phyloP scores from a whole-genome alignment of 2,113 vertebrate species.

The Australoheros scitulus region DNA sequence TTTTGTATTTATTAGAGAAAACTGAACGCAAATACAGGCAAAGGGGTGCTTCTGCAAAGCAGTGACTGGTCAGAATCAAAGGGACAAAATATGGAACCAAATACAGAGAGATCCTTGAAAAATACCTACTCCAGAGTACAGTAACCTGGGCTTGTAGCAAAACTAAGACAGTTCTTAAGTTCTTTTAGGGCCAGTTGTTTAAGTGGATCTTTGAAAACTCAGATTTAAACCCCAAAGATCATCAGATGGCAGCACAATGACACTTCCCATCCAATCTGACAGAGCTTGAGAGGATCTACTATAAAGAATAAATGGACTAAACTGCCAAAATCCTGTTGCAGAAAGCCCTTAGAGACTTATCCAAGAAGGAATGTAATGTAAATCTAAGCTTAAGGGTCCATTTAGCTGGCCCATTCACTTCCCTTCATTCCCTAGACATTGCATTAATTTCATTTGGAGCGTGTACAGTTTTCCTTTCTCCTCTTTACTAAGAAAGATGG shows the following conservation, averaged over 20 bases:
- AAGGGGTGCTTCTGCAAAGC: not conserved
- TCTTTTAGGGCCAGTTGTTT: not conserved
- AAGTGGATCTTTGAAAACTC: not conserved
- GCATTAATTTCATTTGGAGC: conserved; percentile 46
- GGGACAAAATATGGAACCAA: not conserved
- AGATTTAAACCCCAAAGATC: not conserved
- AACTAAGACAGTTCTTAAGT: not conserved
- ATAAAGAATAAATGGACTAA: conserved; percentile 1
- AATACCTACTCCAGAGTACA: not conserved
- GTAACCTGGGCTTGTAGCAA: not conserved
- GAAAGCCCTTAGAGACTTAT: not conserved
- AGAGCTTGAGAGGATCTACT: not conserved
- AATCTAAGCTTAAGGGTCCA: conserved; percentile 6
- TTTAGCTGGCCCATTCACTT: not conserved
- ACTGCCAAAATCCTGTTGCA: not conserved
- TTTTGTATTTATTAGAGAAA: no score
- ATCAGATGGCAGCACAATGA: not conserved
- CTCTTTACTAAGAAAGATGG: conserved; percentile 70
- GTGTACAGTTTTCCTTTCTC: conserved; percentile 75
- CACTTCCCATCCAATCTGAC: not conserved
- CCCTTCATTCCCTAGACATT: not conserved
- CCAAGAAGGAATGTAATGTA: not conserved
- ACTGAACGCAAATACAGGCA: no score
- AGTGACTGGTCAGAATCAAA: not conserved
- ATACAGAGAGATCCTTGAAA: not conserved